These are phyloP conservation scores for Oryzias woworae DNA, from an alignment of 2,113 vertebrate genomes.

Conservation along the genomic window DNA sequence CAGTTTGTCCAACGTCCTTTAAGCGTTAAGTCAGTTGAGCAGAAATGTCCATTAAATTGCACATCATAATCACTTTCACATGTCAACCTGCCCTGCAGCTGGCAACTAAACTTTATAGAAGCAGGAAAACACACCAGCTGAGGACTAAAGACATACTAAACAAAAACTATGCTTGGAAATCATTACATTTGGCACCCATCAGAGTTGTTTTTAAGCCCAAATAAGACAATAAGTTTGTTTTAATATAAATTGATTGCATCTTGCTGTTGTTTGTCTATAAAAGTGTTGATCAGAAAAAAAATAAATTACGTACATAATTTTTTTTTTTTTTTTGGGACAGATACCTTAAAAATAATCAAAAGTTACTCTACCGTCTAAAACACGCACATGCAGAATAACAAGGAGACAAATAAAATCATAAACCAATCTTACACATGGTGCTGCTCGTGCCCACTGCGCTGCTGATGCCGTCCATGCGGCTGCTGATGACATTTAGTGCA, in stretches of 20 bases:
- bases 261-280: too few species aligned
- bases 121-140: constrained; percentile 18
- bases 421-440: too few species aligned
- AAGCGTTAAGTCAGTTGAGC: constrained; percentile 18
- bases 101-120: constrained; percentile 27
- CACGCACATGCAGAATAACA: too few species aligned
- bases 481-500: not conserved
- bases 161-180: constrained; percentile 5
- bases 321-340: too few species aligned
- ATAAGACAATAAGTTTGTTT: too few species aligned
- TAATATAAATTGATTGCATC: too few species aligned
- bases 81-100: constrained; percentile 52
- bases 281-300: too few species aligned
- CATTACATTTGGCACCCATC: not conserved
- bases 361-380: too few species aligned
- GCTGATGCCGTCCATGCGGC: constrained; percentile 31
- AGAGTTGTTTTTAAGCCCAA: too few species aligned
- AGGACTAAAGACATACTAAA: constrained; percentile 6
- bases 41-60: constrained; percentile 34
- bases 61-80: constrained; percentile 55
- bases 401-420: too few species aligned
- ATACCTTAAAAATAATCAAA: too few species aligned
- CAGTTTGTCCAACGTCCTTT: constrained; percentile 26
- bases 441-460: constrained; percentile 56
- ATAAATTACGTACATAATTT: too few species aligned